Evolutionary conservation across 2,797 vertebrate species (phyloP).

Genomic region (Brotula barbata): DNA sequence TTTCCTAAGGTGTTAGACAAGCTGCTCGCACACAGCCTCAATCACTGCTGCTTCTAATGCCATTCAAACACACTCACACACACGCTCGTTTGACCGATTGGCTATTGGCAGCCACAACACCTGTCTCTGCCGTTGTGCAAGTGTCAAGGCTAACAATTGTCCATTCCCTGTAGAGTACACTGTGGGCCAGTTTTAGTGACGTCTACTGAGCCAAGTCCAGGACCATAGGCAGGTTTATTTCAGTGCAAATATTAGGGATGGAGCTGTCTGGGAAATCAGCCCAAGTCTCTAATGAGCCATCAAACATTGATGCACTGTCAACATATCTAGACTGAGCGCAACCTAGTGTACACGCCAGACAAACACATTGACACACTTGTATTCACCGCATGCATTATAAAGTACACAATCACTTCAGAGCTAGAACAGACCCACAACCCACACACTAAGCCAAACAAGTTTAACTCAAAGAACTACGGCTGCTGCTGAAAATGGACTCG

Average conservation of each 20-base stretch:
- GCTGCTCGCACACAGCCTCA: slow-evolving; percentile 12
- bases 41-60: background rate
- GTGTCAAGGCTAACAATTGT: slow-evolving; percentile 23
- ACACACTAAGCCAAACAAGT: slow-evolving; percentile 16
- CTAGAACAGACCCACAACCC: background rate
- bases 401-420: slow-evolving; percentile 16
- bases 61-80: slow-evolving; percentile 17
- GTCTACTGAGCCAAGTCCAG: background rate
- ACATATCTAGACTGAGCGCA: slow-evolving; percentile 15
- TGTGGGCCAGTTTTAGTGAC: background rate
- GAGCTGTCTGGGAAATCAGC: background rate
- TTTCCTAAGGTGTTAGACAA: slow-evolving; percentile 22
- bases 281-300: slow-evolving; percentile 4
- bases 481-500: slow-evolving; percentile 12
- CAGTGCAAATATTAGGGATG: slow-evolving; percentile 10
- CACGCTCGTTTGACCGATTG: slow-evolving; percentile 24
- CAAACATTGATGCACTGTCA: slow-evolving; percentile 12
- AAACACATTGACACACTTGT: slow-evolving; percentile 3
- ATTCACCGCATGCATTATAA: background rate
- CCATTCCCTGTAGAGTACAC: slow-evolving; percentile 14
- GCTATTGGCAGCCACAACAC: slow-evolving; percentile 26
- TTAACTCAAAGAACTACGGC: background rate
- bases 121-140: slow-evolving; percentile 20
- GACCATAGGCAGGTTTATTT: background rate
- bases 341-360: slow-evolving; percentile 10